phyloP scores from a whole-genome alignment of 2,113 vertebrate species.

The Ciconia stormi region DNA sequence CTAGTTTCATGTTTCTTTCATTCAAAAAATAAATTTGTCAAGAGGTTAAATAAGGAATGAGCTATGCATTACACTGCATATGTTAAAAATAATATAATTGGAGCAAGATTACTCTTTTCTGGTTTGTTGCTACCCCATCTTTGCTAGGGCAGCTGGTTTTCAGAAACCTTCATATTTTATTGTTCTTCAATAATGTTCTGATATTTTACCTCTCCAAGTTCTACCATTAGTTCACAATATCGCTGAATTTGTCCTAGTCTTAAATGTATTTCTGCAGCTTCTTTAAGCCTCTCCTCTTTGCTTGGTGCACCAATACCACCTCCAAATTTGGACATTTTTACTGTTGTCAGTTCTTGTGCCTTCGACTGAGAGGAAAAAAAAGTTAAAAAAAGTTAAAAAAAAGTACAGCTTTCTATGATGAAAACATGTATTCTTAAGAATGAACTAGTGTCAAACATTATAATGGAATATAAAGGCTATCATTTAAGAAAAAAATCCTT shows the following conservation, averaged over 20 bases:
- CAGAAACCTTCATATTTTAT: not conserved
- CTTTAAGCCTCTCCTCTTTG: constrained; percentile 93
- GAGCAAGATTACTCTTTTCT: not conserved
- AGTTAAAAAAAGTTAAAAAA: not conserved
- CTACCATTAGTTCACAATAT: constrained; percentile 98
- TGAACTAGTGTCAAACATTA: not conserved
- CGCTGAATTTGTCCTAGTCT: constrained; percentile 93
- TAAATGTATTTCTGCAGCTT: constrained; percentile 93
- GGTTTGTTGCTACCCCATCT: not conserved
- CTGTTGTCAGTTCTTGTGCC: constrained; percentile 95
- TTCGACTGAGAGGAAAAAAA: constrained; percentile 79
- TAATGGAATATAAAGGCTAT: not conserved
- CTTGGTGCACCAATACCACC: constrained; percentile 94
- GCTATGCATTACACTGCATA: not conserved
- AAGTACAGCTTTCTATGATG: not conserved
- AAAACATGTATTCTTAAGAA: not conserved
- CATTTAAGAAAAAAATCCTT: not conserved
- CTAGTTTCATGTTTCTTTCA: not conserved
- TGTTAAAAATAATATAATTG: not conserved
- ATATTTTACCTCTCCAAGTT: constrained; percentile 91
- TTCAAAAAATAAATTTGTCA: not conserved
- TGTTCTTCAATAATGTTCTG: not conserved
- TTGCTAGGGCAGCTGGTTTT: not conserved
- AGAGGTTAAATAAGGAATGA: not conserved
- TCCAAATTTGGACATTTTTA: constrained; percentile 98